Evolutionary conservation across 2,888 invertebrate species (phyloP).

Genomic region (Melinopterus prodromus): DNA sequence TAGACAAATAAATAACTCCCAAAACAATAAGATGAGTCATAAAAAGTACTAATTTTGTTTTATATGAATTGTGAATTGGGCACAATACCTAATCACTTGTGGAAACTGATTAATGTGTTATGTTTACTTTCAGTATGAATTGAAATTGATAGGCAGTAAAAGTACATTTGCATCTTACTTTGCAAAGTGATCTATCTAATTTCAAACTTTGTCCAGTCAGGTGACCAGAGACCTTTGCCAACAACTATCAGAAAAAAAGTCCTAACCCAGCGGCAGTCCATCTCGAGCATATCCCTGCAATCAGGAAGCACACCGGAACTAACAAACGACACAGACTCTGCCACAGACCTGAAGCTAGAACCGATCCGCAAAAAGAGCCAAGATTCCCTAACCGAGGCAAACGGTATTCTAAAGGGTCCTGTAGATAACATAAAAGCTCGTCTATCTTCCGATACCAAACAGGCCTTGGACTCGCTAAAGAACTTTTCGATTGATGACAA

Average conservation of each 20-base stretch:
- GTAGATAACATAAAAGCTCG: constrained; percentile 67
- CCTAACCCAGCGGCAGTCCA: constrained; percentile 35
- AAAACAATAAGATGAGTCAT: too few species aligned
- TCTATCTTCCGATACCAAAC: constrained; percentile 60
- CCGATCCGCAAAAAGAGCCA: constrained; percentile 42
- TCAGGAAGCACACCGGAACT: constrained; percentile 35
- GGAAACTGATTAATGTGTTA: too few species aligned
- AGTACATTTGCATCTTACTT: neutral
- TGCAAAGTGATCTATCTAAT: neutral
- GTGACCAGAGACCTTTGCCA: constrained; percentile 39
- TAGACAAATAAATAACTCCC: too few species aligned
- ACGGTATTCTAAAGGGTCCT: constrained; percentile 59
- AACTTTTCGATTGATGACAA: constrained; percentile 29
- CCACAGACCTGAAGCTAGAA: constrained; percentile 53
- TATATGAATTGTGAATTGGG: too few species aligned
- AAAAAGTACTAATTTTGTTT: too few species aligned
- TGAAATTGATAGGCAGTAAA: too few species aligned
- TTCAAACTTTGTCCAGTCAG: neutral
- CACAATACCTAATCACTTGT: too few species aligned
- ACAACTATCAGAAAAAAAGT: constrained; percentile 27
- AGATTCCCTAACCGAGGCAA: constrained; percentile 16
- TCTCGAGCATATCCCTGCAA: constrained; percentile 33
- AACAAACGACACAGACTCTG: constrained; percentile 4
- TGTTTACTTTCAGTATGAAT: too few species aligned
- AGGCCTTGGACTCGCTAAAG: constrained; percentile 35